Percentiles rank a stretch among this genome's conserved stretches.
These are phyloP conservation scores for Micrasema minimum DNA, from an alignment of 1,140 invertebrate genomes.

Conservation along the genomic window DNA sequence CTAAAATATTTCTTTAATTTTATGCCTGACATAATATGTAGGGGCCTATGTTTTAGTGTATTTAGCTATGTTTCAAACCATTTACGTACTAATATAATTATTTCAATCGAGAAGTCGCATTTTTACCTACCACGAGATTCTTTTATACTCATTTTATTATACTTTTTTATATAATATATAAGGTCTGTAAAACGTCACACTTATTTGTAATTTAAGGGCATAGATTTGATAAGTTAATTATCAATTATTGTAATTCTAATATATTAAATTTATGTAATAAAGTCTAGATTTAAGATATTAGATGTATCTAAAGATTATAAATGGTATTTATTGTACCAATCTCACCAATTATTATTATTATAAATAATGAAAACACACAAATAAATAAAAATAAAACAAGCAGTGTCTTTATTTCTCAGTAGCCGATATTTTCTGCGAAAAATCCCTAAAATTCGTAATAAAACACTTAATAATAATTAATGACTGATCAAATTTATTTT, in stretches of 20 bases:
- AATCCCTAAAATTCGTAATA: too few relatives aligned
- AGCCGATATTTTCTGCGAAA: too few relatives aligned
- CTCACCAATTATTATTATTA: conserved; percentile 49
- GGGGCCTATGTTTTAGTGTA: too few relatives aligned
- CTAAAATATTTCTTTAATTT: too few relatives aligned
- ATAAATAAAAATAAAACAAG: conserved; percentile 40
- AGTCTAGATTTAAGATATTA: conserved; percentile 22
- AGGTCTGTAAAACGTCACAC: neutral
- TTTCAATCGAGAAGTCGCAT: conserved; percentile 49
- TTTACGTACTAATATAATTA: too few relatives aligned
- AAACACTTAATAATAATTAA: too few relatives aligned
- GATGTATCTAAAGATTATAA: conserved; percentile 45
- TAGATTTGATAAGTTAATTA: conserved; percentile 45
- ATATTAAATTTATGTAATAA: conserved; percentile 46
- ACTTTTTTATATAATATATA: conserved; percentile 4
- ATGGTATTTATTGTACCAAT: conserved; percentile 52
- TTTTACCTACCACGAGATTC: conserved; percentile 46
- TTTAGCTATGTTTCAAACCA: too few relatives aligned
- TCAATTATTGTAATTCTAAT: too few relatives aligned
- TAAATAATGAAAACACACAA: conserved; percentile 48
- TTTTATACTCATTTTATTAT: conserved; percentile 48
- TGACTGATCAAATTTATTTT: too few relatives aligned
- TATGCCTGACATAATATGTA: too few relatives aligned
- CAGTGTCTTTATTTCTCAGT: conserved; percentile 8
- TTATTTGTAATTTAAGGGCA: neutral